phyloP scores from a whole-genome alignment of 2,113 vertebrate genomes.

The Lepus europaeus region DNA sequence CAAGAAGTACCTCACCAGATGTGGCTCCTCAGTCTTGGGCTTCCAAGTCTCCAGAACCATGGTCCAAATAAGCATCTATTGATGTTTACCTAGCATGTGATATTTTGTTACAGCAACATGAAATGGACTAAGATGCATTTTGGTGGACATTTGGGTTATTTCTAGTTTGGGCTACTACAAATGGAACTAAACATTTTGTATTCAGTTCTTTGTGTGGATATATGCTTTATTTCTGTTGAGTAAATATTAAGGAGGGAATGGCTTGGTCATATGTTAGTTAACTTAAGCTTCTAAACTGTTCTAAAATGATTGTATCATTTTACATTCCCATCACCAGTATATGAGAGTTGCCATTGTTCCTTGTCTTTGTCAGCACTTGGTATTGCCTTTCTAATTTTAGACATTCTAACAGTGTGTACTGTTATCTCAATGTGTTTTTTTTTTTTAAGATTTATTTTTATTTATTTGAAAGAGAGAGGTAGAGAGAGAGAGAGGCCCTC shows the following conservation, averaged over 20 bases:
- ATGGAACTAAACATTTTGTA: neutral
- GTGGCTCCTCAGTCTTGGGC: neutral
- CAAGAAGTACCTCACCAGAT: neutral
- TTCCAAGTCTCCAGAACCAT: neutral
- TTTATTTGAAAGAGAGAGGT: too few relatives aligned
- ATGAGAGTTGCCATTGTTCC: neutral
- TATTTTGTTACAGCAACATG: neutral
- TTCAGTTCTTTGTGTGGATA: neutral
- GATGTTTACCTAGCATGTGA: too few relatives aligned
- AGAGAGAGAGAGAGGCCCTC: too few relatives aligned
- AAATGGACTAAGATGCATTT: neutral
- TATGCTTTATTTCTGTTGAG: neutral
- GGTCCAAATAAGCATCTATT: too few relatives aligned
- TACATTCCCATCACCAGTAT: neutral
- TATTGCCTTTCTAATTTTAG: neutral
- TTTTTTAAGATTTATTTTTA: too few relatives aligned
- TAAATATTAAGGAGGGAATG: constrained; percentile 20
- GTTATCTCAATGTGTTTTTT: neutral
- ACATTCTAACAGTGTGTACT: neutral
- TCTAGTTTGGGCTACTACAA: constrained; percentile 19
- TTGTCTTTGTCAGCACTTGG: neutral
- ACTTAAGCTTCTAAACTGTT: constrained; percentile 27
- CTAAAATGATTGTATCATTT: constrained; percentile 4
- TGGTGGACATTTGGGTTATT: constrained; percentile 4
- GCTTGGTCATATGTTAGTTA: neutral